Conservation (phyloP, 2,888 invertebrate species). For the Drosophila borborema region DNA sequence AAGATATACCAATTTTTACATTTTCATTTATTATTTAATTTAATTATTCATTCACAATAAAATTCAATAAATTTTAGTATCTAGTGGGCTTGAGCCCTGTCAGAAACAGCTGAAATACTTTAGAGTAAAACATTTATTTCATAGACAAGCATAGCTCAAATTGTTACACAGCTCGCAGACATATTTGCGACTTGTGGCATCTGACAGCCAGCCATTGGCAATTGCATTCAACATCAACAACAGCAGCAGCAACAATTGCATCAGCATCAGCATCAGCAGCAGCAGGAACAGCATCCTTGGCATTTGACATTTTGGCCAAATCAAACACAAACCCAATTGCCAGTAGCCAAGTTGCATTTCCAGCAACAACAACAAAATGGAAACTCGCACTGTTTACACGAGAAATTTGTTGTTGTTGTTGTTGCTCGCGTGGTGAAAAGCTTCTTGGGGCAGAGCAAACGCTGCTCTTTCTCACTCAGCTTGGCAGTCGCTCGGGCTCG, state of each 20-base stretch:
- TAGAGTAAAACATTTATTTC: not conserved
- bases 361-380: conserved; percentile 16
- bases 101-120: not conserved
- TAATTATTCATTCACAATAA: not conserved
- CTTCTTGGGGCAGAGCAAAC: conserved; percentile 23
- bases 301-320: conserved; percentile 72
- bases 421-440: conserved; percentile 69
- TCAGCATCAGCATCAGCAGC: not conserved
- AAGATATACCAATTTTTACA: too few species aligned
- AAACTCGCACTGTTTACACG: conserved; percentile 47
- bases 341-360: conserved; percentile 36
- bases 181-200: conserved; percentile 6
- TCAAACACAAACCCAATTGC: conserved; percentile 27
- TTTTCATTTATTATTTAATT: too few species aligned
- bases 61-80: not conserved
- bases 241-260: conserved; percentile 5
- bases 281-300: conserved; percentile 58
- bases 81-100: not conserved
- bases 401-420: conserved; percentile 15
- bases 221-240: conserved; percentile 6
- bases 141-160: not conserved
- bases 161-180: conserved; percentile 1
- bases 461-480: conserved; percentile 18
- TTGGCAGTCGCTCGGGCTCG: conserved; percentile 15
- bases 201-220: conserved; percentile 6